Percentiles rank a stretch among this genome's conserved stretches.
These are phyloP conservation scores for Zaprionus africanus DNA, from an alignment of 1,140 invertebrate species.

Conservation along the genomic window DNA sequence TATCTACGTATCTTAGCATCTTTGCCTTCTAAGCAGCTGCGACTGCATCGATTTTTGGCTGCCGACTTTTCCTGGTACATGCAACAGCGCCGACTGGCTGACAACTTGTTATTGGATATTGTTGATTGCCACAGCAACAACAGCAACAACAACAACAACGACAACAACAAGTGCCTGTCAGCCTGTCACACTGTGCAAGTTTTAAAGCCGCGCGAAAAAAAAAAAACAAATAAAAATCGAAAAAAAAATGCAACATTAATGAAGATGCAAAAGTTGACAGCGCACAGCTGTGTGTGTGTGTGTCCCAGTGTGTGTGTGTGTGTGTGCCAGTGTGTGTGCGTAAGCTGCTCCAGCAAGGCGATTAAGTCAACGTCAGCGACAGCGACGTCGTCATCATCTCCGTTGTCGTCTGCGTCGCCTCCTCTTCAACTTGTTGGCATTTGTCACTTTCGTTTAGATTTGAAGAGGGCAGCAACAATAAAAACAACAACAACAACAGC, in stretches of 20 bases:
- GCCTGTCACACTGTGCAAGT: conserved; percentile 7
- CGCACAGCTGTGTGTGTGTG: conserved; percentile 47
- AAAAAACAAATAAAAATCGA: conserved; percentile 16
- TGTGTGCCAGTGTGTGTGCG: conserved; percentile 19
- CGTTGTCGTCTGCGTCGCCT: conserved; percentile 15
- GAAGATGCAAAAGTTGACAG: conserved; percentile 81
- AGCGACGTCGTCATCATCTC: conserved; percentile 6
- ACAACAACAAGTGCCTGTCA: conserved; percentile 30
- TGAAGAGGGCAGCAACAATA: conserved; percentile 60
- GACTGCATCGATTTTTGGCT: neutral
- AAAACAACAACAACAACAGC: conserved; percentile 5
- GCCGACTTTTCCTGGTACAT: conserved; percentile 45
- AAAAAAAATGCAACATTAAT: conserved; percentile 62
- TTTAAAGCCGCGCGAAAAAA: conserved; percentile 38
- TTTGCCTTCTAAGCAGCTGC: conserved; percentile 12
- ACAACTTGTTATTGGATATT: conserved; percentile 54
- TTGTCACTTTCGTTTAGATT: conserved; percentile 78
- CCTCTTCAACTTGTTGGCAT: conserved; percentile 68
- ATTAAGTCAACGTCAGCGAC: conserved; percentile 59
- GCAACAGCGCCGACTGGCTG: conserved; percentile 22
- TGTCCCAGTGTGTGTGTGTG: neutral
- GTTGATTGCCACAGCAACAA: conserved; percentile 41
- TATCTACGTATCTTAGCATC: conserved; percentile 11
- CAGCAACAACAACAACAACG: conserved; percentile 16
- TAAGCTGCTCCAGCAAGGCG: conserved; percentile 52